Base-by-base conservation (phyloP, 2,888 invertebrate genomes). In the Spodoptera littoralis region DNA sequence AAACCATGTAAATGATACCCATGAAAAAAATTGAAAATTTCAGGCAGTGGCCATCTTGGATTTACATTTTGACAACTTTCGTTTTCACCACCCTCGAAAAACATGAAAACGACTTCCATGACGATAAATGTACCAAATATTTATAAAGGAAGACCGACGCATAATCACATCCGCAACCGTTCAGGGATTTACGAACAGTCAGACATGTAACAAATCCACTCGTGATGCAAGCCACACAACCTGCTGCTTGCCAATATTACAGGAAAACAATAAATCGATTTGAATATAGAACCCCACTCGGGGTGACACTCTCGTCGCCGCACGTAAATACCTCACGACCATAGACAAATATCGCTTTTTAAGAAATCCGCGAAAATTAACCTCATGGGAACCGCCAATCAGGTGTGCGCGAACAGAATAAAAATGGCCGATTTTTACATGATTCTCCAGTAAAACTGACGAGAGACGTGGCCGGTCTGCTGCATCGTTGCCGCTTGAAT, bases 331-430 rank as follows among this genome's bases (percentile, higher is more conserved):
- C 71, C 63, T 78, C 76, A 75, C 53, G 67, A 60, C 79, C 78
- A 84, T 85, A 86, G 87, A 87, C 85, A 85, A 88, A 83, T 79
- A 83, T 83, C 55, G 70, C 68, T 85, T 88, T 88, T 86, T 87
- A 84, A 84, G 84, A 81, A 79, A 87, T 84, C 86, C 87, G 93
- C 87, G 90, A 93, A 94, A 94, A 94, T 94, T 93, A 94, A 87
- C 86, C 87, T 87, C 93, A 90, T 93, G 94, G 92, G 94, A 94
- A 94, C 92, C 90, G 90, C 91, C 91, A 92, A 92, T 93, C 85
- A 90, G 86, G 77, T 80, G 87, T 82, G 88, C 90, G 92, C 91
- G 91, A 77, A 81, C 84, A 76, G 92, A 93, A 94, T 94, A 90
- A 92, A 92, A 91, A 94, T 92, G 87, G 88, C 80, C 79, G 83